Base-by-base conservation (phyloP, 2,888 invertebrate species). In the Elegia similella region DNA sequence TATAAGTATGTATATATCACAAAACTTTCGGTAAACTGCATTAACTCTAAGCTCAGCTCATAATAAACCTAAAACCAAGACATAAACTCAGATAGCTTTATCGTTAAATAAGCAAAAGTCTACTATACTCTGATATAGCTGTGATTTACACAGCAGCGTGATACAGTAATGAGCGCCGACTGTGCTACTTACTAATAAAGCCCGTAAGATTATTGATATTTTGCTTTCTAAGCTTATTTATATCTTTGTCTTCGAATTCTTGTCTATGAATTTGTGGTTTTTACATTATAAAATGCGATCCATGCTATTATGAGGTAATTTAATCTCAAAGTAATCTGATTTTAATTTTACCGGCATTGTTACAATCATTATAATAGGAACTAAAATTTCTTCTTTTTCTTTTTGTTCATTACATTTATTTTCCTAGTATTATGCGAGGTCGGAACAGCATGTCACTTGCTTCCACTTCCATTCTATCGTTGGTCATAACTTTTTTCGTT, bases 61-160 rank as follows among this genome's bases (percentile, higher is more conserved):
- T 12, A 12, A 34, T 34, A 47, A 44, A 34, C 29, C 42, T 30
- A 47, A 57, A 42, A 6, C 30, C 23, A 23, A 10, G 32, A 15
- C 48, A 48, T 48, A 48, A 48, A 48, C 32, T 10, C 32, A 48
- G 32, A 48, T 16, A 7, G 32, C 16, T 13, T 48, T 32, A 15
- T 48, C 48, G 15, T 48, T 48, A 32, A 48, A 48, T 48, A 10
- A 48, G 48, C 32, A 29, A 47, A 47, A 17, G 15, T 15, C 15
- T 44, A 44, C 17, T 23, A 23, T 3, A 23, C 23, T 23, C 23
- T 5, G 23, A 23, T 23, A 23, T 23, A n/a, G n/a, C 23, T 23
- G 23, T 23, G 23, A 23, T 23, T 23, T 23, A 5, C 23, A 23
- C 23, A 23, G 23, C 23, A 23, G 23, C 23, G 23, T 5, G 23